A percentile compares a stretch with the other conserved stretches of the same genome.
Evolutionary conservation across 2,113 vertebrate species (phyloP).

Genomic region (Tragulus kanchil): DNA sequence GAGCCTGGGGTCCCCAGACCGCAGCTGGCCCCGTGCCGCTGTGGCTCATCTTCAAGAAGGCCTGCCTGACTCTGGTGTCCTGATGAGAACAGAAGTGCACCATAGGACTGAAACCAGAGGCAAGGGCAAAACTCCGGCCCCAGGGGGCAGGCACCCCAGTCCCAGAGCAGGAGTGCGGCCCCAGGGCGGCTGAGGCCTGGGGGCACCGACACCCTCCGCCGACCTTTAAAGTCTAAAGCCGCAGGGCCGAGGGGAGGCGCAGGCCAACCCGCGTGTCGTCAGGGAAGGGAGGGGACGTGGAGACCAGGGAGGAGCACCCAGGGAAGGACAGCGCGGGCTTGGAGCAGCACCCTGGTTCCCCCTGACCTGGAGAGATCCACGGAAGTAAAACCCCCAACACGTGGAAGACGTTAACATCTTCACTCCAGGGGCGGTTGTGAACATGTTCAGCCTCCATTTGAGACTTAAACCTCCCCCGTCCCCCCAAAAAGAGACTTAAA

Average conservation of each 20-base stretch:
- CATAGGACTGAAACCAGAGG: not conserved
- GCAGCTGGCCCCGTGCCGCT: no score
- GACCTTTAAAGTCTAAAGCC: not conserved
- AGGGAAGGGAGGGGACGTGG: not conserved
- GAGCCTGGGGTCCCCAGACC: not conserved
- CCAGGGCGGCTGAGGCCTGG: no score
- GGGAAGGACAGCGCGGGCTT: accelerated
- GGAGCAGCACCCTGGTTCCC: not conserved
- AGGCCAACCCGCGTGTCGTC: accelerated
- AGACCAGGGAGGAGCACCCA: not conserved
- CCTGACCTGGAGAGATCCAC: not conserved
- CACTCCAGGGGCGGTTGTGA: not conserved
- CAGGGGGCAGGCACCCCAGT: no score
- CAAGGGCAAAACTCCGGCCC: not conserved
- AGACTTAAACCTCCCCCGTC: no score
- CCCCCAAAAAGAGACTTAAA: no score
- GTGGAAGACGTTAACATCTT: not conserved
- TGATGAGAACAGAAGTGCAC: no score
- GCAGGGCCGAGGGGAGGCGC: not conserved
- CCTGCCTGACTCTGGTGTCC: accelerated
- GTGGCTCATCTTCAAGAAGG: not conserved
- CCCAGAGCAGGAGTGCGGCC: not conserved
- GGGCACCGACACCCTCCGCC: accelerated
- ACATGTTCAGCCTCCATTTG: no score
- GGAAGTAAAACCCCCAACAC: not conserved